Conservation (phyloP, 2,113 vertebrate species). For the Brachypodius melanocephalos region DNA sequence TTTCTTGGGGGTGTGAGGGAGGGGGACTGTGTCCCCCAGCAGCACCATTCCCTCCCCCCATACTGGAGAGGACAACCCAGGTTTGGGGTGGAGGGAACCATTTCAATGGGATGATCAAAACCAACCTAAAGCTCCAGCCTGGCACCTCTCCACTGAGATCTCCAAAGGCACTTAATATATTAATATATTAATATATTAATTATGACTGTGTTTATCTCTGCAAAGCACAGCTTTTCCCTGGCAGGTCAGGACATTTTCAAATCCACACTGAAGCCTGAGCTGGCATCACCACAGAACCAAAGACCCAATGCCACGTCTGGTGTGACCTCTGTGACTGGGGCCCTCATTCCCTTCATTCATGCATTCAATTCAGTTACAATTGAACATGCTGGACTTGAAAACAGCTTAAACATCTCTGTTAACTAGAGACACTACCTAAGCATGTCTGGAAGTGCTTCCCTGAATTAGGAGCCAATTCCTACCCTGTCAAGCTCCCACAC, state of each 20-base stretch:
- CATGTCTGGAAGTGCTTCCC: not conserved
- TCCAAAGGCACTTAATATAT: not conserved
- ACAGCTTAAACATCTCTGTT: not conserved
- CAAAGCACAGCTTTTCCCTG: not conserved
- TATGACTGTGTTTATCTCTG: not conserved
- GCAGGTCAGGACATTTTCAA: not conserved
- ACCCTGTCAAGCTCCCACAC: too few species aligned
- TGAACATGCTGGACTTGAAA: not conserved
- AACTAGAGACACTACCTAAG: not conserved
- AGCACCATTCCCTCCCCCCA: not conserved
- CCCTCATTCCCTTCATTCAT: not conserved
- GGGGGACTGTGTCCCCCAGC: accelerated
- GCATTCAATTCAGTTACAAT: not conserved
- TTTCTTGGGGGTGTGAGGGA: not conserved
- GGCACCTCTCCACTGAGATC: not conserved
- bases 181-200: slow-evolving; percentile 25
- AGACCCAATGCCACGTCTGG: accelerated
- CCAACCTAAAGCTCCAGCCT: not conserved
- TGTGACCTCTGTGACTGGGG: not conserved
- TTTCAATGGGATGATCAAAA: not conserved
- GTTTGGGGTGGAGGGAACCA: not conserved
- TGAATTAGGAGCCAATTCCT: not conserved
- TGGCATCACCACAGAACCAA: not conserved
- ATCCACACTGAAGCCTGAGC: not conserved
- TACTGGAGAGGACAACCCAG: accelerated